A percentile compares a stretch with the other conserved stretches of the same genome.
Evolutionary conservation across 2,113 vertebrate species (phyloP).

Genomic region (Pyxicephalus adspersus): DNA sequence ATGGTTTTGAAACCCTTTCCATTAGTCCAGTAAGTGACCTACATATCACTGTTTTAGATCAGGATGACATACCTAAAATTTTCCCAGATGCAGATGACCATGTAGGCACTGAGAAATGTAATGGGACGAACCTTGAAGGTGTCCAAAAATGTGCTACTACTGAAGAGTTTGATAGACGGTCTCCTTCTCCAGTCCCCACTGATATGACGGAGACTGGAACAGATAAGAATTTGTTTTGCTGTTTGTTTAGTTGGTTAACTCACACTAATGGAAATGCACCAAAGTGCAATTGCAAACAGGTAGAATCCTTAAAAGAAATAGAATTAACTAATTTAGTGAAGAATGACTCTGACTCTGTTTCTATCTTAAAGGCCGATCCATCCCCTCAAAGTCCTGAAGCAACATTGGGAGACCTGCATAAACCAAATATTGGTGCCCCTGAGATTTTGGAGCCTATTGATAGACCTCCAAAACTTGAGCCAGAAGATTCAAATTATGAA

Average conservation of each 20-base stretch:
- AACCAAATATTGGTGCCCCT: not conserved
- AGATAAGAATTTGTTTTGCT: constrained; percentile 50
- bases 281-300: constrained; percentile 31
- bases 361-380: not conserved
- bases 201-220: not conserved
- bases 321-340: too few relatives aligned
- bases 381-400: not conserved
- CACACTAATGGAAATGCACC: constrained; percentile 47
- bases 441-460: not conserved
- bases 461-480: not conserved
- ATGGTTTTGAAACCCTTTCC: constrained; percentile 2
- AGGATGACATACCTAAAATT: not conserved
- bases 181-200: too few relatives aligned
- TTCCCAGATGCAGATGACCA: not conserved
- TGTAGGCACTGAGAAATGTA: too few relatives aligned
- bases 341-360: too few relatives aligned
- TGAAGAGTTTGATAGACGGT: too few relatives aligned
- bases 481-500: not conserved
- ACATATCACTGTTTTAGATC: not conserved
- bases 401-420: not conserved
- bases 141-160: too few relatives aligned
- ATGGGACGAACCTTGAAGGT: too few relatives aligned
- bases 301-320: not conserved
- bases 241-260: constrained; percentile 37
- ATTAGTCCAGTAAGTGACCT: not conserved